These are phyloP conservation scores for Amniataba percoides DNA, from an alignment of 2,797 vertebrate species.

Conservation along the genomic window DNA sequence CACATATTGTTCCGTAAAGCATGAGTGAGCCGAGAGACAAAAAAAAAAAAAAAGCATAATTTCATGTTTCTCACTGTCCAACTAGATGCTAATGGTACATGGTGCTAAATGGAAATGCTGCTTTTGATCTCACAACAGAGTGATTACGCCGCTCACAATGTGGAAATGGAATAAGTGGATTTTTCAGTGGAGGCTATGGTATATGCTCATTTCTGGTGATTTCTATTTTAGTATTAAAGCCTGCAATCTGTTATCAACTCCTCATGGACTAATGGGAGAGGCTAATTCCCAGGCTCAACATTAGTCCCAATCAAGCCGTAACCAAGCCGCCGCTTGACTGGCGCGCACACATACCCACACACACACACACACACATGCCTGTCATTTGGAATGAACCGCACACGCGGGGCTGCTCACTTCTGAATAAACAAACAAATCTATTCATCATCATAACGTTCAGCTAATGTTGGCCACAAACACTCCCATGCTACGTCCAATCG, in stretches of 20 bases:
- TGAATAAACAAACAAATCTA: constrained; percentile 38
- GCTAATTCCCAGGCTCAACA: constrained; percentile 59
- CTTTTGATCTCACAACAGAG: constrained; percentile 37
- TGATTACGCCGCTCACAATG: constrained; percentile 32
- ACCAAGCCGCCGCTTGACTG: constrained; percentile 52
- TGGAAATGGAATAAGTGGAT: constrained; percentile 35
- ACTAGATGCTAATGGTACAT: constrained; percentile 1
- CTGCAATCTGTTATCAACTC: constrained; percentile 68
- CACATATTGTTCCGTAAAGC: background rate
- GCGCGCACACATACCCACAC: constrained; percentile 17
- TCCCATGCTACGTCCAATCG: constrained; percentile 11
- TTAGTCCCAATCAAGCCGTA: constrained; percentile 57
- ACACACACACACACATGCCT: background rate
- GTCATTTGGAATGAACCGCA: constrained; percentile 17
- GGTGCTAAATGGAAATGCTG: background rate
- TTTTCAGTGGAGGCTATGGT: constrained; percentile 27
- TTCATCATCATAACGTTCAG: constrained; percentile 19
- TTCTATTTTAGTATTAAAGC: constrained; percentile 56
- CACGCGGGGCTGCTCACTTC: constrained; percentile 26
- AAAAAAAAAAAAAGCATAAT: background rate
- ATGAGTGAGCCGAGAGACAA: constrained; percentile 8
- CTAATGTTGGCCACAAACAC: constrained; percentile 22
- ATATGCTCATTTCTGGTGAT: constrained; percentile 43
- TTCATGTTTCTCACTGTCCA: background rate
- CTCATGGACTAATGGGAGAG: constrained; percentile 43